Evolutionary conservation across 2,113 vertebrate genomes (phyloP).

Genomic region (Empidonax alnorum): DNA sequence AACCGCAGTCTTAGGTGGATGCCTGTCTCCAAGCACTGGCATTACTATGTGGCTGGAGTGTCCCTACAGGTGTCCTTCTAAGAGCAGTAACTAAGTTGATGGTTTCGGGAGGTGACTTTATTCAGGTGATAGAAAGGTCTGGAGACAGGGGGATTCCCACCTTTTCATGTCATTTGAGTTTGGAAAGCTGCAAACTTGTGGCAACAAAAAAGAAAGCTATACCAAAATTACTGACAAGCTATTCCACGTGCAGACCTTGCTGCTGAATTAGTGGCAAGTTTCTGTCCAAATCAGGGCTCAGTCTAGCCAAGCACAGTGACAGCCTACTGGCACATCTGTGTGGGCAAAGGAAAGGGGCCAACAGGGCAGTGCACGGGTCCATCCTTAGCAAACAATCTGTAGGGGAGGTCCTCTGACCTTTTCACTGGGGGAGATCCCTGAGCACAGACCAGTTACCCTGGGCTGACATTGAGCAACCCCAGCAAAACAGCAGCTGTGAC

Average conservation of each 20-base stretch:
- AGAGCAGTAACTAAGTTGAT: background rate
- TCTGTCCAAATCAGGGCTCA: background rate
- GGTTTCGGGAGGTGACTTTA: background rate
- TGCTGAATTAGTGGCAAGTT: background rate
- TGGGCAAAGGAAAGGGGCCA: background rate
- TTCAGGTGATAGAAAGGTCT: background rate
- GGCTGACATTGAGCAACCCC: background rate
- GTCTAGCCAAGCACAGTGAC: background rate
- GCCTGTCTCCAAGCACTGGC: background rate
- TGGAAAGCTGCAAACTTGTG: background rate
- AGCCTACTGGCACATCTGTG: background rate
- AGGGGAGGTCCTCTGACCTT: background rate
- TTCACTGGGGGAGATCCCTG: background rate
- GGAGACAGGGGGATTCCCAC: background rate
- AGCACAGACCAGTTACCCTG: background rate
- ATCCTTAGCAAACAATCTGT: background rate
- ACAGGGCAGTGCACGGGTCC: background rate
- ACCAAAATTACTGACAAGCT: background rate
- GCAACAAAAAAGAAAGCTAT: background rate
- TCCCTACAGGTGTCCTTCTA: background rate
- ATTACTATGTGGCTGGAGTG: background rate
- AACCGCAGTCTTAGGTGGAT: background rate
- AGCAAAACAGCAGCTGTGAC: background rate
- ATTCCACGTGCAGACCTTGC: background rate
- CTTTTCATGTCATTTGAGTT: background rate